phyloP scores from a whole-genome alignment of 2,797 vertebrate genomes.

The Sebastes miniatus region DNA sequence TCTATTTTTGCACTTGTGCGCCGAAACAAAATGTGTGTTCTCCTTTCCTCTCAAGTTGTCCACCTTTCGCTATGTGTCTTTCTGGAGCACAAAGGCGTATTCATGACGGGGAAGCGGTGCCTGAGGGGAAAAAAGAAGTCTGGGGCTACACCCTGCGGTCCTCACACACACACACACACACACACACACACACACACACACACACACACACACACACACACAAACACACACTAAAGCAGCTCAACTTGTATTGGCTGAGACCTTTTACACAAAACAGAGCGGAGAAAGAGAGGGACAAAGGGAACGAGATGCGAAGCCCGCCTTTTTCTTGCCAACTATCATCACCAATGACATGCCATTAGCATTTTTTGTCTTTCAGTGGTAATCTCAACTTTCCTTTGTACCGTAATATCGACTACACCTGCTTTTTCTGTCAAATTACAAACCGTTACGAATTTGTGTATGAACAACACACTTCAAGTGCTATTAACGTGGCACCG shows the following conservation, averaged over 20 bases:
- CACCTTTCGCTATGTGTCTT: slow-evolving; percentile 51
- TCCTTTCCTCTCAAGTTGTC: slow-evolving; percentile 49
- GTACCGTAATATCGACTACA: neutral
- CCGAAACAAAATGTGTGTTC: slow-evolving; percentile 41
- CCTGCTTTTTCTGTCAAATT: slow-evolving; percentile 30
- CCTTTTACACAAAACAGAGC: slow-evolving; percentile 51
- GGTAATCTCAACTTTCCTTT: slow-evolving; percentile 1
- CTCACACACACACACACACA: slow-evolving; percentile 5
- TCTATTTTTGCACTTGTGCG: slow-evolving; percentile 43
- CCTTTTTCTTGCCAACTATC: slow-evolving; percentile 22
- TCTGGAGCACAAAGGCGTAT: slow-evolving; percentile 69
- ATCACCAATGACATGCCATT: slow-evolving; percentile 7
- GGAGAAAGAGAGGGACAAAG: slow-evolving; percentile 43
- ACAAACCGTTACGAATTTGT: neutral
- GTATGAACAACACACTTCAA: slow-evolving; percentile 26
- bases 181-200: slow-evolving; percentile 14
- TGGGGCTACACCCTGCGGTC: slow-evolving; percentile 65
- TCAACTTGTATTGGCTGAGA: slow-evolving; percentile 64
- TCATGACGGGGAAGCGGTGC: slow-evolving; percentile 63
- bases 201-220: slow-evolving; percentile 5
- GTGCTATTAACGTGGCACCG: slow-evolving; percentile 37
- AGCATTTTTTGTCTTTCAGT: slow-evolving; percentile 2
- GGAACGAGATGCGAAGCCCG: slow-evolving; percentile 37
- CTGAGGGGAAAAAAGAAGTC: slow-evolving; percentile 59
- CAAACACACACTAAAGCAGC: slow-evolving; percentile 35